Conservation (phyloP, 2,113 vertebrate genomes). For the Chiloscyllium plagiosum region DNA sequence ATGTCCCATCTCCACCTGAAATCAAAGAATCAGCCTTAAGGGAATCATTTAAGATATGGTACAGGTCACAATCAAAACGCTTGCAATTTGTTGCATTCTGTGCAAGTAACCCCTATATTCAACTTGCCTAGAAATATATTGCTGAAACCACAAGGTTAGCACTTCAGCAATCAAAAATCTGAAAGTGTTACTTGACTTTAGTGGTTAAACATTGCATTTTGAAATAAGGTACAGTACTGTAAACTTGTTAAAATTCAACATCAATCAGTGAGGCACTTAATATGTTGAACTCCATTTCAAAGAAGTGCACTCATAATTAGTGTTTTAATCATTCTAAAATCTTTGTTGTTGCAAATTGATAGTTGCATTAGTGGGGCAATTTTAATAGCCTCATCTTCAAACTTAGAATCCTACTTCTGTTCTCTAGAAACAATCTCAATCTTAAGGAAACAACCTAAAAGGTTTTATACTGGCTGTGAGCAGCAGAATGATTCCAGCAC, state of each 20-base stretch:
- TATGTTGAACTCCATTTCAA: neutral
- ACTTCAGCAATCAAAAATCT: neutral
- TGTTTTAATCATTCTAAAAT: neutral
- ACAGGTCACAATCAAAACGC: neutral
- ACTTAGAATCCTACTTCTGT: neutral
- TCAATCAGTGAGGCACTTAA: neutral
- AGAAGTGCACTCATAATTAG: neutral
- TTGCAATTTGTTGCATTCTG: neutral
- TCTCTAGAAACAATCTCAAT: neutral
- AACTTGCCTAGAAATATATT: neutral
- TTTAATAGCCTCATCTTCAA: neutral
- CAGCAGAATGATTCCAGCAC: neutral
- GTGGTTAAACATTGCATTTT: neutral
- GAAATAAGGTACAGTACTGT: neutral
- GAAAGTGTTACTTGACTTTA: neutral
- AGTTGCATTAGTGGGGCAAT: neutral
- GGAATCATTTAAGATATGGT: neutral
- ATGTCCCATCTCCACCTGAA: conserved; percentile 69
- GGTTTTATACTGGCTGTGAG: neutral
- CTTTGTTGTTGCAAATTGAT: neutral
- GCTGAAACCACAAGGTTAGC: neutral
- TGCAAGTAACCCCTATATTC: neutral
- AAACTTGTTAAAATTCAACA: neutral
- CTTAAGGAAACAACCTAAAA: neutral
- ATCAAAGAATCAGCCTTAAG: conserved; percentile 37